phyloP scores from a whole-genome alignment of 2,888 invertebrate species.

The Drosophila kambysellisi region DNA sequence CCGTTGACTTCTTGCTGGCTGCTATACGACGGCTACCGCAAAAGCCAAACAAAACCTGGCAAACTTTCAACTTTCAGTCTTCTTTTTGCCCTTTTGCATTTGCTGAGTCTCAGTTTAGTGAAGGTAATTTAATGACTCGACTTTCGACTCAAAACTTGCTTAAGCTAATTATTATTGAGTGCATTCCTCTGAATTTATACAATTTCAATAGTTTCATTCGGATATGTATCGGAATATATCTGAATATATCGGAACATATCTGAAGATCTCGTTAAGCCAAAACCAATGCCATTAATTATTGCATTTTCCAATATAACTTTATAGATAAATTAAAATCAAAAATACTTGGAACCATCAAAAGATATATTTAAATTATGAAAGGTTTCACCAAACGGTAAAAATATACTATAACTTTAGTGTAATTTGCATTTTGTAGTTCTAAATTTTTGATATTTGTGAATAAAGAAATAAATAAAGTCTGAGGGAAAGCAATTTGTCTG shows the following conservation, averaged over 20 bases:
- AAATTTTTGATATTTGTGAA: not conserved
- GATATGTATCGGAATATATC: too few relatives aligned
- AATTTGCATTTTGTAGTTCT: not conserved
- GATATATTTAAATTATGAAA: not conserved
- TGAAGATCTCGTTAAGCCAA: not conserved
- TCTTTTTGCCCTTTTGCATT: conserved; percentile 39
- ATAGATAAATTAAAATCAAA: too few relatives aligned
- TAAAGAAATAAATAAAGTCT: not conserved
- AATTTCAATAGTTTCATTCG: too few relatives aligned
- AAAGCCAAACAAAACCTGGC: conserved; percentile 39
- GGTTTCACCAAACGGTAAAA: too few relatives aligned
- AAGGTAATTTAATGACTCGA: conserved; percentile 64
- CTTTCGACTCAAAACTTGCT: conserved; percentile 17
- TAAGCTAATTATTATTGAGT: conserved; percentile 32
- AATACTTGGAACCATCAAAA: not conserved
- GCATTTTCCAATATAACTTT: too few relatives aligned
- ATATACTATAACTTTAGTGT: not conserved
- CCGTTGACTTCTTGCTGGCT: conserved; percentile 33
- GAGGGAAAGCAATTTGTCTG: not conserved
- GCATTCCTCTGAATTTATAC: not conserved
- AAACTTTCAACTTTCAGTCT: conserved; percentile 57
- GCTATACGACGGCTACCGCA: conserved; percentile 24
- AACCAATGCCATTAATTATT: too few relatives aligned
- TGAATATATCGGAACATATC: not conserved
- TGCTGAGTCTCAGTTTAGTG: conserved; percentile 15